These are phyloP conservation scores for Odocoileus virginianus DNA, from an alignment of 2,113 vertebrate species.

Conservation along the genomic window DNA sequence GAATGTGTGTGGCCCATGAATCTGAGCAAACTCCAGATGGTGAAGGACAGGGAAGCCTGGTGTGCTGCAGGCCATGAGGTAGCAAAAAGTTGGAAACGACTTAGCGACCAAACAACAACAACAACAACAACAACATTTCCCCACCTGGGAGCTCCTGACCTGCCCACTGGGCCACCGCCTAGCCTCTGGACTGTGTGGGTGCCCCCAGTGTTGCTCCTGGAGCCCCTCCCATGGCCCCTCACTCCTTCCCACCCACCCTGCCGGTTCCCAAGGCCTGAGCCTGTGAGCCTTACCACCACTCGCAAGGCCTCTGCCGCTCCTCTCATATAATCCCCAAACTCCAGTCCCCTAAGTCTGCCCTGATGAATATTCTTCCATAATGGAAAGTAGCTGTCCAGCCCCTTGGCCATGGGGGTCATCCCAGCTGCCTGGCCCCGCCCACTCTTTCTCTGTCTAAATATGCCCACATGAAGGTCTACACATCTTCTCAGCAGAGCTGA, in stretches of 20 bases:
- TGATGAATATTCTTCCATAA: neutral
- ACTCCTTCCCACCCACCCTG: neutral
- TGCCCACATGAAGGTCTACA: neutral
- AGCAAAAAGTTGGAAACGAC: fast-evolving
- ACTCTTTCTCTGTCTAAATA: neutral
- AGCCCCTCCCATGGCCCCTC: neutral
- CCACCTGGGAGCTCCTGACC: neutral
- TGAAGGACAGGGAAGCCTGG: neutral
- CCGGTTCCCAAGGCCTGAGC: no score
- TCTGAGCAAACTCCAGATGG: neutral
- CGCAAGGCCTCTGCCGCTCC: neutral
- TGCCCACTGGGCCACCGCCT: neutral
- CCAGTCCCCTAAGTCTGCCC: neutral
- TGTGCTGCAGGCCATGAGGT: neutral
- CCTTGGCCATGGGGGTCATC: neutral
- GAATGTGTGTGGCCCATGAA: neutral
- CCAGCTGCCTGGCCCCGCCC: neutral
- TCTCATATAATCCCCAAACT: neutral
- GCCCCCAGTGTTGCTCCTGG: no score
- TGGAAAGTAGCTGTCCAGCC: neutral
- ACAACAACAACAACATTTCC: neutral
- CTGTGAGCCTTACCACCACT: fast-evolving
- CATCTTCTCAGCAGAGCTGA: conserved; percentile 22
- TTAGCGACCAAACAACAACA: neutral
- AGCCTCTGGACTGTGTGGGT: no score